Percentiles rank a stretch among this genome's conserved stretches.
Evolutionary conservation across 2,113 vertebrate genomes (phyloP).

Genomic region (Gymnarchus niloticus): DNA sequence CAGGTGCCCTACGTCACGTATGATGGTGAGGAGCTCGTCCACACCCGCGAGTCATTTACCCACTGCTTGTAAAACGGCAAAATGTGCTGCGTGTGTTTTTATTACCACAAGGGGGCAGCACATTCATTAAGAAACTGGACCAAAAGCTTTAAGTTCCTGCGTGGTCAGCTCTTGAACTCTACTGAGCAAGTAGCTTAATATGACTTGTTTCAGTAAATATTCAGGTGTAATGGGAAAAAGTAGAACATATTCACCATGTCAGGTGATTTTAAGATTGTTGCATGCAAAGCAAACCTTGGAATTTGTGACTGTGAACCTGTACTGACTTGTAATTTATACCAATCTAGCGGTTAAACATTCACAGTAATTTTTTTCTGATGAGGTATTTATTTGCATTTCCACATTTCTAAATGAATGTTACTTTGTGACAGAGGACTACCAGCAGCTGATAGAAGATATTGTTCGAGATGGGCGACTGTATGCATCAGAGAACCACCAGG

Average conservation of each 20-base stretch:
- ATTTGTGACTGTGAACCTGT: background rate
- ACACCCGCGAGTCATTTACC: background rate
- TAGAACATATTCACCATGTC: background rate
- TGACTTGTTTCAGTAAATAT: background rate
- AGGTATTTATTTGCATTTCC: background rate
- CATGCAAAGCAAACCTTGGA: background rate
- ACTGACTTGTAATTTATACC: background rate
- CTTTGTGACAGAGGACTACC: constrained; percentile 80
- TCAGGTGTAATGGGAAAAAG: background rate
- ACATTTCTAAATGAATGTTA: constrained; percentile 7
- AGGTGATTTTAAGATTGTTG: background rate
- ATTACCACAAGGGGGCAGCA: background rate
- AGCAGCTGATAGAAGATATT: constrained; percentile 89
- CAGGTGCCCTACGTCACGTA: constrained; percentile 91
- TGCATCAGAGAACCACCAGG: constrained; percentile 90
- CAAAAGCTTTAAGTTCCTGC: background rate
- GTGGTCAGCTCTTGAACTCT: background rate
- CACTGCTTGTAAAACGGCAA: background rate
- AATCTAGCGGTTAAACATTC: background rate
- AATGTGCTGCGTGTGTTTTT: background rate
- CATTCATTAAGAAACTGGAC: background rate
- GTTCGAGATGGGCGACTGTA: constrained; percentile 85
- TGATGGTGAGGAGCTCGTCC: constrained; percentile 63
- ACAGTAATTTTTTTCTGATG: background rate
- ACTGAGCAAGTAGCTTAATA: background rate